Conservation (phyloP, 2,888 invertebrate species). For the Ectemnius continuus region DNA sequence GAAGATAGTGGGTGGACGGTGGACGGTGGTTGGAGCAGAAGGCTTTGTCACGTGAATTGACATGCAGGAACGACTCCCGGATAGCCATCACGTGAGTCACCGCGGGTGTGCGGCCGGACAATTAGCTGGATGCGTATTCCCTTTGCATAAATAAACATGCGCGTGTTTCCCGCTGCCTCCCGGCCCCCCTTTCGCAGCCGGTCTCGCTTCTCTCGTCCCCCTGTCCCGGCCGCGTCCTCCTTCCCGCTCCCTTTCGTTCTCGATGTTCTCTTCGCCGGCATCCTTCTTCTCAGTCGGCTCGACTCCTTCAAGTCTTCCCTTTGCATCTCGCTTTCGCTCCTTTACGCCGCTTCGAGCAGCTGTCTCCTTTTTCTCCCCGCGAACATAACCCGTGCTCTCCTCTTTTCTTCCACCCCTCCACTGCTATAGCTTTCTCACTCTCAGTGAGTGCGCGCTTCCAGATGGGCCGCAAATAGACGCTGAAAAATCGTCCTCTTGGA, state of each 20-base stretch:
- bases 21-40: slow-evolving; percentile 37
- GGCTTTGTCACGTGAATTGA: slow-evolving; percentile 65
- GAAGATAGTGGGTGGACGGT: slow-evolving; percentile 63
- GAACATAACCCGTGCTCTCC: not conserved
- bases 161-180: slow-evolving; percentile 49
- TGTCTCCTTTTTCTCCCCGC: slow-evolving; percentile 16
- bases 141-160: slow-evolving; percentile 71
- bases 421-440: not conserved
- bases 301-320: not conserved
- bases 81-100: slow-evolving; percentile 65
- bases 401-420: not conserved
- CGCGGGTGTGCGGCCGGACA: slow-evolving; percentile 64
- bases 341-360: slow-evolving; percentile 5
- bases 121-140: slow-evolving; percentile 70
- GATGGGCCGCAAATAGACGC: slow-evolving; percentile 35
- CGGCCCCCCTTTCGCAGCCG: not conserved
- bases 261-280: not conserved
- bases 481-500: slow-evolving; percentile 39
- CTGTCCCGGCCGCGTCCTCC: no score
- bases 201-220: no score
- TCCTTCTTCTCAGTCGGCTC: not conserved
- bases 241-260: not conserved
- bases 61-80: slow-evolving; percentile 52
- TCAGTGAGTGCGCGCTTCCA: slow-evolving; percentile 16
- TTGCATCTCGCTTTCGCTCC: slow-evolving; percentile 8